phyloP scores from a whole-genome alignment of 2,797 vertebrate species.

The Cryptoblepharus egeriae region DNA sequence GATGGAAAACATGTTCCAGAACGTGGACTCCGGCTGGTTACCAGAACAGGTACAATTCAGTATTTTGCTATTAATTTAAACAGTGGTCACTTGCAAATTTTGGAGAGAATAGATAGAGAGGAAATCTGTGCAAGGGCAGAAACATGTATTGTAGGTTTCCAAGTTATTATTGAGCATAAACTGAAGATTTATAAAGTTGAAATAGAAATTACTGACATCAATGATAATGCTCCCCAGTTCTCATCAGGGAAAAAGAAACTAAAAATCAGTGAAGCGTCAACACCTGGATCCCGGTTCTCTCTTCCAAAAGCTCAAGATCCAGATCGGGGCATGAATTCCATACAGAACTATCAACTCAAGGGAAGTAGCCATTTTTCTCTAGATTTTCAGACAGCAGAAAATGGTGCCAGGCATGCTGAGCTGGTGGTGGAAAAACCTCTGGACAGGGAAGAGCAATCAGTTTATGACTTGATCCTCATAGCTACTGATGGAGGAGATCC shows the following conservation, averaged over 20 bases:
- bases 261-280: slow-evolving; percentile 69
- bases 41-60: slow-evolving; percentile 37
- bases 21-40: slow-evolving; percentile 9
- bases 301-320: slow-evolving; percentile 73
- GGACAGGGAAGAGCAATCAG: slow-evolving; percentile 68
- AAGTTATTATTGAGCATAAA: slow-evolving; percentile 66
- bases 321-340: slow-evolving; percentile 61
- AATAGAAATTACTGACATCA: slow-evolving; percentile 79
- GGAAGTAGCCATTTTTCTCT: slow-evolving; percentile 26
- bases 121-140: slow-evolving; percentile 56
- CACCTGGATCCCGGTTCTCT: slow-evolving; percentile 67
- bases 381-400: not conserved
- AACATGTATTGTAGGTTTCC: slow-evolving; percentile 58
- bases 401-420: slow-evolving; percentile 53
- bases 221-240: slow-evolving; percentile 78
- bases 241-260: slow-evolving; percentile 74
- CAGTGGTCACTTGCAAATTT: slow-evolving; percentile 72
- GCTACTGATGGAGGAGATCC: slow-evolving; percentile 75
- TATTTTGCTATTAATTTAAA: slow-evolving; percentile 73
- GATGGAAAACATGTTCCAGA: slow-evolving; percentile 54
- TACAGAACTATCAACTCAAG: slow-evolving; percentile 46
- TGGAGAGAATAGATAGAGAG: slow-evolving; percentile 68
- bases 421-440: slow-evolving; percentile 66
- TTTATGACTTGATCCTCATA: slow-evolving; percentile 72
- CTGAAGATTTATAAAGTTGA: slow-evolving; percentile 71